phyloP scores from a whole-genome alignment of 2,888 invertebrate genomes.

The Agrilus mali region DNA sequence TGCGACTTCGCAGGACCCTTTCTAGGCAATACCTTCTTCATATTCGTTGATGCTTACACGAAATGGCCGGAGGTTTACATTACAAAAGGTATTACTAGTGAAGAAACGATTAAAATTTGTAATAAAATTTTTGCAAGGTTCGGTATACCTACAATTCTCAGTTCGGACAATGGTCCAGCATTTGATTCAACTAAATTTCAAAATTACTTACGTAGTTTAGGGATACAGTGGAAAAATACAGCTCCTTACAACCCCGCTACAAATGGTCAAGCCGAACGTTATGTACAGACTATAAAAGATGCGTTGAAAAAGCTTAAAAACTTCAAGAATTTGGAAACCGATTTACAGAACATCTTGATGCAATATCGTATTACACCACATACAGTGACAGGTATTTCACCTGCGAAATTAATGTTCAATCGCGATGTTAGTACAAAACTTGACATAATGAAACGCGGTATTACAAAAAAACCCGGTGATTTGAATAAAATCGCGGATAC shows the following conservation, averaged over 20 bases:
- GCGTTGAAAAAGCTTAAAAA: background rate
- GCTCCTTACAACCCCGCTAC: background rate
- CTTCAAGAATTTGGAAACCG: background rate
- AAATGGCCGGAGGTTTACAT: constrained; percentile 1
- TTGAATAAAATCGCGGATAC: background rate
- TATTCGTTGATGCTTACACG: background rate
- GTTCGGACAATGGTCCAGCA: background rate
- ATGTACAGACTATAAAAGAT: background rate
- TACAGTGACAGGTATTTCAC: background rate
- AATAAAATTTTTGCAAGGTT: background rate
- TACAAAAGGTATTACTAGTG: background rate
- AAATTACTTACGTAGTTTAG: background rate
- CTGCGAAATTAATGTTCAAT: background rate
- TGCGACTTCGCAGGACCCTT: constrained; percentile 3
- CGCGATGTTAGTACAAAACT: background rate
- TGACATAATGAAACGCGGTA: background rate
- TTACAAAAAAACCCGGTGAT: background rate
- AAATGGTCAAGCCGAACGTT: constrained; percentile 7
- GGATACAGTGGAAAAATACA: background rate
- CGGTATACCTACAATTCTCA: background rate
- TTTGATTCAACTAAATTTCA: background rate
- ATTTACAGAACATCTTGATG: background rate
- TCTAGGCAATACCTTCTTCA: background rate
- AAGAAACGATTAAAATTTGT: background rate
- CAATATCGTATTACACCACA: background rate